These are phyloP conservation scores for Tetrapedia diversipes DNA, from an alignment of 2,888 invertebrate species.

Conservation along the genomic window DNA sequence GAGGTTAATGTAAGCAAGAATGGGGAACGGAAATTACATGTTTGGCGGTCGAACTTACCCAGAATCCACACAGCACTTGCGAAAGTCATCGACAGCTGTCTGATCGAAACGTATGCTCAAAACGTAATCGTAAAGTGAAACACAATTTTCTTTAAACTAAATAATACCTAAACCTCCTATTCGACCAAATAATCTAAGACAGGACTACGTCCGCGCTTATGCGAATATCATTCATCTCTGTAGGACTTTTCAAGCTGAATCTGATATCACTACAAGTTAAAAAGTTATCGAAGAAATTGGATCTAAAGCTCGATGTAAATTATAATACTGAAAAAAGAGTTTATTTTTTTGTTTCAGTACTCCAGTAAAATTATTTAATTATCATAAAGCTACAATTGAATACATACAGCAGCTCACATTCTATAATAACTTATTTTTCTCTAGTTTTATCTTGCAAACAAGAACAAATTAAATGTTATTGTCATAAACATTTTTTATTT, in stretches of 20 bases:
- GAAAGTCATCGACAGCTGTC: slow-evolving; percentile 5
- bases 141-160: slow-evolving; percentile 52
- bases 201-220: slow-evolving; percentile 35
- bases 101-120: slow-evolving; percentile 55
- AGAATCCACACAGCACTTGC: slow-evolving; percentile 20
- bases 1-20: slow-evolving; percentile 1
- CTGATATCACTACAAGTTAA: not conserved
- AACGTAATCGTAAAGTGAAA: slow-evolving; percentile 47
- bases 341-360: not conserved
- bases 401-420: no score
- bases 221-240: slow-evolving; percentile 48
- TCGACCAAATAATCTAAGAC: slow-evolving; percentile 62
- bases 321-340: not conserved
- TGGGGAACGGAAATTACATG: not conserved
- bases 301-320: not conserved
- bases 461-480: slow-evolving; percentile 2
- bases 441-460: not conserved
- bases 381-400: not conserved
- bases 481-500: not conserved
- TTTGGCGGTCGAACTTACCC: slow-evolving; percentile 17
- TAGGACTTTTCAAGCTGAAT: slow-evolving; percentile 39
- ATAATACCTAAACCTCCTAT: slow-evolving; percentile 41
- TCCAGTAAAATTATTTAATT: not conserved
- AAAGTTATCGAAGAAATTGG: slow-evolving; percentile 7
- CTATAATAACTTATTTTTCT: not conserved